A percentile compares a stretch with the other conserved stretches of the same genome.
Conservation (phyloP, 2,113 vertebrate species). For the Sapajus apella region DNA sequence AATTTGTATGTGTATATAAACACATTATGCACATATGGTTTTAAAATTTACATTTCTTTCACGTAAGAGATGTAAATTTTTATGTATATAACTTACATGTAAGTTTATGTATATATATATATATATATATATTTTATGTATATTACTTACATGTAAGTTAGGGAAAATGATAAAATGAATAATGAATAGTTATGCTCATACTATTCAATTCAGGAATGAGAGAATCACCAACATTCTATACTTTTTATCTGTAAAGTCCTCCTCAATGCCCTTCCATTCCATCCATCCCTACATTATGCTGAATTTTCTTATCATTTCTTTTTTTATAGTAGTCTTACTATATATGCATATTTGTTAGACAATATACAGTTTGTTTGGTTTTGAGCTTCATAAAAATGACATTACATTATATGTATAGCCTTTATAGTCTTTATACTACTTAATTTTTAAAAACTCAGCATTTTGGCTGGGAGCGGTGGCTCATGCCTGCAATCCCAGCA, state of each 20-base stretch:
- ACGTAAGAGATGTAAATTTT: background rate
- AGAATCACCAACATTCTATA: background rate
- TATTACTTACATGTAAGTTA: background rate
- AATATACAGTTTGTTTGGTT: background rate
- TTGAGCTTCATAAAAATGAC: background rate
- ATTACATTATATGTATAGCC: background rate
- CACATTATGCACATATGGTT: background rate
- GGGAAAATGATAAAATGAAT: background rate
- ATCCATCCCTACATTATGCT: background rate
- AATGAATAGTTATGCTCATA: background rate
- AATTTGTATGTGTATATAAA: background rate
- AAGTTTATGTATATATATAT: background rate
- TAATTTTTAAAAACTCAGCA: background rate
- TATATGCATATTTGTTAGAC: background rate
- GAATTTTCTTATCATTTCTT: background rate
- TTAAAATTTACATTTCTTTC: background rate
- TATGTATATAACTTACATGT: background rate
- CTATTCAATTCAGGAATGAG: background rate
- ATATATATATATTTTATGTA: background rate
- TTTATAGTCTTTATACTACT: background rate
- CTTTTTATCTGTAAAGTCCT: background rate
- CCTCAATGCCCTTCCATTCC: background rate
- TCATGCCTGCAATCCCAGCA: too few species aligned
- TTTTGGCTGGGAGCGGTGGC: background rate
- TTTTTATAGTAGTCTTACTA: background rate